Percentiles rank a stretch among this genome's conserved stretches.
Evolutionary conservation across 92 coral and sea anemone species (phyloP).

Genomic region (Palythoa grandis): DNA sequence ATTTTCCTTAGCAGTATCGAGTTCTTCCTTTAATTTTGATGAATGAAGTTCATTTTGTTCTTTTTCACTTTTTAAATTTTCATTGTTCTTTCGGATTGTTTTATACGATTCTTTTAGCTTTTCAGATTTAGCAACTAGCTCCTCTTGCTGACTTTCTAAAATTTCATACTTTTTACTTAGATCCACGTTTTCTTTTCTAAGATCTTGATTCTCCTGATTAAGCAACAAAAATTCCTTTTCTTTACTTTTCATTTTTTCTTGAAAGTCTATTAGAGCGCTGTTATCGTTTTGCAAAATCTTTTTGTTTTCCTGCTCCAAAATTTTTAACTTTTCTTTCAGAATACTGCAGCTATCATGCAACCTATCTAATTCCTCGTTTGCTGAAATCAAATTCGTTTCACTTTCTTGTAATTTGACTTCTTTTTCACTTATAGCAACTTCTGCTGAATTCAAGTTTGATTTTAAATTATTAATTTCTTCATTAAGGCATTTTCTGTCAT

Average conservation of each 20-base stretch:
- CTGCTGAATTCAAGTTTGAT: constrained; percentile 53
- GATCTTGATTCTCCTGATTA: constrained; percentile 46
- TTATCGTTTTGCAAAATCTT: constrained; percentile 37
- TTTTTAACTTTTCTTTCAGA: constrained; percentile 43
- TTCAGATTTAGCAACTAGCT: constrained; percentile 69
- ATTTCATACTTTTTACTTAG: constrained; percentile 63
- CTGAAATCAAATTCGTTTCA: constrained; percentile 52
- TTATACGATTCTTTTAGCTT: constrained; percentile 69
- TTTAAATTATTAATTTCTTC: constrained; percentile 59
- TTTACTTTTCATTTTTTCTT: constrained; percentile 48
- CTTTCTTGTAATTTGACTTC: constrained; percentile 52
- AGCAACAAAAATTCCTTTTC: constrained; percentile 52
- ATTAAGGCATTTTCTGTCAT: constrained; percentile 41
- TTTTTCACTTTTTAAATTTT: constrained; percentile 62
- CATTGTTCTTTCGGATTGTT: constrained; percentile 64
- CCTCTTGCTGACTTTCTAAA: constrained; percentile 65
- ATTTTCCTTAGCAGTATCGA: constrained; percentile 66
- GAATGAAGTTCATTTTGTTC: constrained; percentile 56
- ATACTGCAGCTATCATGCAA: constrained; percentile 54
- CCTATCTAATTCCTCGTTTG: constrained; percentile 62
- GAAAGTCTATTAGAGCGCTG: constrained; percentile 25
- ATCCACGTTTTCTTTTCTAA: constrained; percentile 61
- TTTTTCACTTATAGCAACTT: constrained; percentile 47
- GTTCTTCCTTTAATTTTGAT: constrained; percentile 62
- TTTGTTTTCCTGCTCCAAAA: constrained; percentile 40